Evolutionary conservation across 1,140 invertebrate species (phyloP).

Genomic region (Drosophila nikananu): DNA sequence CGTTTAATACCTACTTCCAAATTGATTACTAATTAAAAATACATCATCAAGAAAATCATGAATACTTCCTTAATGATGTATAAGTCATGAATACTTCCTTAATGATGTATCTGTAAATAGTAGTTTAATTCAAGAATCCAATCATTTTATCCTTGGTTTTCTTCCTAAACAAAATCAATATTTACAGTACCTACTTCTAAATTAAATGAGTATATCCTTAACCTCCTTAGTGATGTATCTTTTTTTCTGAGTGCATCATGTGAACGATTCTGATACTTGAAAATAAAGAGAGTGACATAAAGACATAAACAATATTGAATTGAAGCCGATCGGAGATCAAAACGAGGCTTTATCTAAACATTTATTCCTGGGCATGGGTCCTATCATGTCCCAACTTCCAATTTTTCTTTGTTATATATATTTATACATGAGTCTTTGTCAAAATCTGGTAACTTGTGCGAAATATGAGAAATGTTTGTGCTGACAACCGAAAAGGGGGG

Average conservation of each 20-base stretch:
- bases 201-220: background rate
- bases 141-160: background rate
- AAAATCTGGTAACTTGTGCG: conserved; percentile 31
- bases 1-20: no score
- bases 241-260: background rate
- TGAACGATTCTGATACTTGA: conserved; percentile 1
- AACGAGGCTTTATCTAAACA: conserved; percentile 41
- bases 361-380: conserved; percentile 35
- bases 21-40: no score
- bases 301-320: conserved; percentile 7
- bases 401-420: background rate
- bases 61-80: no score
- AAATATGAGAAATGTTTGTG: conserved; percentile 34
- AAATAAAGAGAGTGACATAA: background rate
- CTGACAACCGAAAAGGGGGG: conserved; percentile 7
- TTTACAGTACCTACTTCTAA: background rate
- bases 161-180: no score
- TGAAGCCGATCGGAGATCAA: background rate
- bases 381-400: conserved; percentile 24
- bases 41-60: no score
- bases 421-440: background rate
- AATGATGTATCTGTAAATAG: no score
- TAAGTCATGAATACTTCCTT: no score
- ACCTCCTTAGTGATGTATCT: background rate
- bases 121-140: background rate